phyloP scores from a whole-genome alignment of 2,888 invertebrate genomes.

The Chalcosyrphus nemorum region DNA sequence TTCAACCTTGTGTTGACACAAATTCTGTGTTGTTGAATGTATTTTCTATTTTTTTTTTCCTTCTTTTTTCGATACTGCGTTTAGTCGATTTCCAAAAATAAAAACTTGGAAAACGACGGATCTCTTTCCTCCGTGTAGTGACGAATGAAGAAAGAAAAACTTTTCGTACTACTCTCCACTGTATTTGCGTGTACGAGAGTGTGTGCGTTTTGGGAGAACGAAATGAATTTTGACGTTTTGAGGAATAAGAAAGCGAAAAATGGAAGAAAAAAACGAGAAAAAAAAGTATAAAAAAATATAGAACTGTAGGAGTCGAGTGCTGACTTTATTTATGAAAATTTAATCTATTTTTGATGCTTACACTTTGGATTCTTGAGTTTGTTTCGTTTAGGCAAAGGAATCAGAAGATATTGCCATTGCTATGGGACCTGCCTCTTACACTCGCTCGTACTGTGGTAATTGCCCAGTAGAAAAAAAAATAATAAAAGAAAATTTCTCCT shows the following conservation, averaged over 20 bases:
- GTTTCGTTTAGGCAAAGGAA: background rate
- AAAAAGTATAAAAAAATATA: no score
- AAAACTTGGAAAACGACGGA: constrained; percentile 31
- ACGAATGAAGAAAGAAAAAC: no score
- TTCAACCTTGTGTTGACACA: constrained; percentile 51
- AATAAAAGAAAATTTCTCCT: constrained; percentile 24
- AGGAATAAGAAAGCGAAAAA: constrained; percentile 22
- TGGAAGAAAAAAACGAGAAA: constrained; percentile 9
- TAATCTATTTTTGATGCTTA: constrained; percentile 37
- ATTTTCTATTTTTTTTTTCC: background rate
- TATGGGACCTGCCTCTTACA: no score
- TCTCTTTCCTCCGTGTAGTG: constrained; percentile 18
- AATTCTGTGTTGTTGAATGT: constrained; percentile 33
- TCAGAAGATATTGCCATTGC: no score
- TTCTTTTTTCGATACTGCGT: constrained; percentile 26
- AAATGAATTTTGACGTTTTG: no score
- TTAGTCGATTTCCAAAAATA: constrained; percentile 64
- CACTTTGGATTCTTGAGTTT: constrained; percentile 2
- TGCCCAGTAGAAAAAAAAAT: no score
- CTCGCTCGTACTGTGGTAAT: constrained; percentile 45
- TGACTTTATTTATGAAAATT: constrained; percentile 36
- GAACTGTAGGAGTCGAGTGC: constrained; percentile 47
- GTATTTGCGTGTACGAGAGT: constrained; percentile 3
- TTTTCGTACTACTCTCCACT: constrained; percentile 31
- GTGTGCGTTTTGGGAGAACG: constrained; percentile 51